These are phyloP conservation scores for Ahaetulla prasina DNA, from an alignment of 2,113 vertebrate genomes.

Conservation along the genomic window DNA sequence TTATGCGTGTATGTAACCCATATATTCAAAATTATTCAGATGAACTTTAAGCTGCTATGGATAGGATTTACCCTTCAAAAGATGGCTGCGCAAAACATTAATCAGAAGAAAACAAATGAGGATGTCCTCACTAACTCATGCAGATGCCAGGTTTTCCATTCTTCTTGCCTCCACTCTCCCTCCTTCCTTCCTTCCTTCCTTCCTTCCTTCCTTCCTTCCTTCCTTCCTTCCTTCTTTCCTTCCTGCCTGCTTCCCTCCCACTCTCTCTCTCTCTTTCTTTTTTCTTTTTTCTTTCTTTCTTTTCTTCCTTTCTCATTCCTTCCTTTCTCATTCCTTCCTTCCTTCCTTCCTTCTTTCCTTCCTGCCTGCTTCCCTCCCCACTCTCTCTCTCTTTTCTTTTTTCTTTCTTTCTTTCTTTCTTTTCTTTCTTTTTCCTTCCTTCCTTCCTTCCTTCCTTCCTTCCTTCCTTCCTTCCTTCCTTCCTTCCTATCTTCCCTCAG, in stretches of 20 bases:
- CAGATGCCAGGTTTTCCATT: background rate
- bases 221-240: too few relatives aligned
- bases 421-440: background rate
- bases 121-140: background rate
- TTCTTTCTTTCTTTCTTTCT: too few relatives aligned
- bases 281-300: too few relatives aligned
- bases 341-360: too few relatives aligned
- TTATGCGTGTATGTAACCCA: background rate
- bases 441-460: too few relatives aligned
- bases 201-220: background rate
- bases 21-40: background rate
- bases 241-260: background rate
- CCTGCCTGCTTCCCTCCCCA: too few relatives aligned
- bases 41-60: background rate
- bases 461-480: too few relatives aligned
- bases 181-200: background rate
- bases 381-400: too few relatives aligned
- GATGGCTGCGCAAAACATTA: background rate
- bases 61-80: background rate
- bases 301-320: too few relatives aligned
- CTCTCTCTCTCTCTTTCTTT: too few relatives aligned
- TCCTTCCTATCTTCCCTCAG: too few relatives aligned
- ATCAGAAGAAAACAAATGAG: background rate
- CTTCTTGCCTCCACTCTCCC: background rate
- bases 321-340: too few relatives aligned